Percentiles rank a stretch among this genome's conserved stretches.
These are phyloP conservation scores for Colius striatus DNA, from an alignment of 2,113 vertebrate species.

Conservation along the genomic window DNA sequence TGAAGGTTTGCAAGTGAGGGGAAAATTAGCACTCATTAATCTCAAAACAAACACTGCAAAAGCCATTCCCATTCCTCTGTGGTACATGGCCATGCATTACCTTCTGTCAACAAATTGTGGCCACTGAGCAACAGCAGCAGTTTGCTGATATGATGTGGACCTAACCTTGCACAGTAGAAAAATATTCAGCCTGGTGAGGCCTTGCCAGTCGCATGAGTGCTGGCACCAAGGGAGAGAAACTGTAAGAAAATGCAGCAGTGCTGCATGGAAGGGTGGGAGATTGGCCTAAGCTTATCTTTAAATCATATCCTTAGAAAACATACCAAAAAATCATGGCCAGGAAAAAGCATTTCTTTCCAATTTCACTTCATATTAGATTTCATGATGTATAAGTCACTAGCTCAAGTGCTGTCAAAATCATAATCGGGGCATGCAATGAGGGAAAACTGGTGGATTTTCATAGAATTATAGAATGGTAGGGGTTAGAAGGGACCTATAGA, in stretches of 20 bases:
- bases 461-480: too few species aligned
- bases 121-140: background rate
- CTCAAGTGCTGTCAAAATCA: background rate
- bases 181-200: background rate
- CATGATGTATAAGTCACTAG: background rate
- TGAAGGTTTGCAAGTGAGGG: background rate
- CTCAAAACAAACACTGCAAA: background rate
- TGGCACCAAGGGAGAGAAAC: background rate
- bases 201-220: accelerated
- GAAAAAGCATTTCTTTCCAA: background rate
- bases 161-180: background rate
- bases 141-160: background rate
- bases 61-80: background rate
- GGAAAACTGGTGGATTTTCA: background rate
- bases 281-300: background rate
- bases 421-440: background rate
- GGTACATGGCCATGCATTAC: accelerated
- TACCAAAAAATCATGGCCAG: background rate
- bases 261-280: background rate
- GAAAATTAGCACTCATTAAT: background rate
- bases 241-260: background rate
- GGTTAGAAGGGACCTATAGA: too few species aligned
- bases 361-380: background rate
- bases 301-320: background rate
- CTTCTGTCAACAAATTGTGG: background rate